phyloP scores from a whole-genome alignment of 2,888 invertebrate genomes.

The Cryptus armator region DNA sequence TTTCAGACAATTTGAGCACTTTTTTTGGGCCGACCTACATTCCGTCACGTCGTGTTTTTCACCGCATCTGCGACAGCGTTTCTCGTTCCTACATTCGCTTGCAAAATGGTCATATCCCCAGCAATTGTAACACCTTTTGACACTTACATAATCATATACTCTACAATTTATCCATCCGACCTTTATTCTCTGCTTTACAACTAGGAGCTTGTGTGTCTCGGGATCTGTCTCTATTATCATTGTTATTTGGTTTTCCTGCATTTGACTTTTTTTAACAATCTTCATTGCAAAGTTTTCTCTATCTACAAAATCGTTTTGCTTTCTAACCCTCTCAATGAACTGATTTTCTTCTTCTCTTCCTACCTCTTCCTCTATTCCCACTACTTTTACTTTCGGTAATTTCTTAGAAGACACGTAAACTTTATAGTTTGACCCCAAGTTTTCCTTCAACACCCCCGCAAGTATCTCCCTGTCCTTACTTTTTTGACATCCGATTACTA shows the following conservation, averaged over 20 bases:
- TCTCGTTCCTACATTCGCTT: constrained; percentile 45
- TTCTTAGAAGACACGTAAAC: constrained; percentile 45
- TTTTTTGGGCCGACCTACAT: constrained; percentile 35
- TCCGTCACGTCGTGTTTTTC: constrained; percentile 33
- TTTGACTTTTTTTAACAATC: constrained; percentile 1
- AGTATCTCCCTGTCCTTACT: constrained; percentile 24
- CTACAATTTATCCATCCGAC: not conserved
- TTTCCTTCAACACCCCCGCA: constrained; percentile 32
- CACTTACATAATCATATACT: constrained; percentile 31
- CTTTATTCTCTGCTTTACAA: constrained; percentile 35
- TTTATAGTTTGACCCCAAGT: constrained; percentile 41
- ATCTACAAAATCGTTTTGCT: constrained; percentile 38
- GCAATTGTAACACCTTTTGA: constrained; percentile 57
- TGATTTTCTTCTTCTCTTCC: constrained; percentile 36
- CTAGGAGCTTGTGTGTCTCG: constrained; percentile 12
- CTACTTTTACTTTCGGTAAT: constrained; percentile 42
- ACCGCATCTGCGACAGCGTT: constrained; percentile 52
- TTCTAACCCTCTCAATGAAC: constrained; percentile 35
- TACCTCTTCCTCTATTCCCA: constrained; percentile 49
- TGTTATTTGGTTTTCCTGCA: not conserved
- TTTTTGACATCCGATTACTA: constrained; percentile 53
- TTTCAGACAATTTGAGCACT: constrained; percentile 56
- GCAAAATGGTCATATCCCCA: constrained; percentile 60
- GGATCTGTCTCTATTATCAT: constrained; percentile 46
- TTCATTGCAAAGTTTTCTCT: constrained; percentile 9